Percentiles rank a stretch among this genome's conserved stretches.
These are phyloP conservation scores for Dascillus cervinus DNA, from an alignment of 2,888 invertebrate species.

Conservation along the genomic window DNA sequence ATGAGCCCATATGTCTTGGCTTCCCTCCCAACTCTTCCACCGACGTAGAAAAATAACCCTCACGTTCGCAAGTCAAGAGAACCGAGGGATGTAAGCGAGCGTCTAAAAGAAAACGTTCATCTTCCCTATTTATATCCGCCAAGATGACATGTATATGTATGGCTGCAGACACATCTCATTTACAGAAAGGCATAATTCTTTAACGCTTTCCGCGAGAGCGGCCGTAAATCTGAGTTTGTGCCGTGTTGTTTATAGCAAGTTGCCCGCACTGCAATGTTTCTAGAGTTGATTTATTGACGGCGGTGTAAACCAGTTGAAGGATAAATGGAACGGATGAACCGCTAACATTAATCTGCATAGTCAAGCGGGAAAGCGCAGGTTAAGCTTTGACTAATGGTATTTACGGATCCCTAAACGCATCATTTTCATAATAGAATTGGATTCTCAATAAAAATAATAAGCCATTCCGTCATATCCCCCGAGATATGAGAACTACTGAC, in stretches of 20 bases:
- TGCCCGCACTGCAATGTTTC: conserved; percentile 23
- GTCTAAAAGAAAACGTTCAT: conserved; percentile 38
- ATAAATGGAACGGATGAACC: conserved; percentile 38
- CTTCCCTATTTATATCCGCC: conserved; percentile 40
- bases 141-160: conserved; percentile 40
- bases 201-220: conserved; percentile 44
- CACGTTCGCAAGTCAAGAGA: conserved; percentile 35
- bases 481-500: conserved; percentile 25
- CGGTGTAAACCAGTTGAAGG: conserved; percentile 34
- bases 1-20: conserved; percentile 42
- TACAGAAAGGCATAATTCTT: conserved; percentile 48
- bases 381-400: not conserved
- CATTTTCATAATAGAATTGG: not conserved
- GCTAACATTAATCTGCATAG: conserved; percentile 28
- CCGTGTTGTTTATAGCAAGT: conserved; percentile 34
- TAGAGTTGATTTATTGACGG: conserved; percentile 34
- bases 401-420: not conserved
- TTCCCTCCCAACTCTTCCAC: conserved; percentile 28
- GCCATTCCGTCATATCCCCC: conserved; percentile 3
- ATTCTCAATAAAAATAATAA: conserved; percentile 8
- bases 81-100: conserved; percentile 30
- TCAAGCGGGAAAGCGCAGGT: not conserved
- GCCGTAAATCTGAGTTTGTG: conserved; percentile 40
- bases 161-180: conserved; percentile 48
- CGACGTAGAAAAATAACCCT: conserved; percentile 41